These are phyloP conservation scores for Hecatera dysodea DNA, from an alignment of 2,888 invertebrate genomes.

Conservation along the genomic window DNA sequence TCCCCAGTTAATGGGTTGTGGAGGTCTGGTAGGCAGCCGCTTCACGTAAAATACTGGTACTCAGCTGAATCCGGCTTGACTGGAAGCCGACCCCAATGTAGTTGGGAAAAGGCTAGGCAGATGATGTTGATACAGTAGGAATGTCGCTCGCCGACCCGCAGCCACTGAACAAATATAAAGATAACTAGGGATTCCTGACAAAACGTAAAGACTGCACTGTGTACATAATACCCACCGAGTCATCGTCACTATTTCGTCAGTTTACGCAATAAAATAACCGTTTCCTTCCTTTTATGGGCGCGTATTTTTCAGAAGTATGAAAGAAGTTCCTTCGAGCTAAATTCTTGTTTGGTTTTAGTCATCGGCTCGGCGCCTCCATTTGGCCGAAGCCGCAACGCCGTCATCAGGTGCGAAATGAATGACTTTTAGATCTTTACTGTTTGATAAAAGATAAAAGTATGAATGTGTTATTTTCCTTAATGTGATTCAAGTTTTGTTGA, in stretches of 20 bases:
- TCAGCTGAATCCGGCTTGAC: no score
- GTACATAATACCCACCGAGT: slow-evolving; percentile 27
- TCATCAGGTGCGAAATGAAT: slow-evolving; percentile 53
- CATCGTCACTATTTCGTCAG: slow-evolving; percentile 32
- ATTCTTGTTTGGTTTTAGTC: slow-evolving; percentile 43
- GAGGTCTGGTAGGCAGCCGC: no score
- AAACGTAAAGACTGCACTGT: background rate
- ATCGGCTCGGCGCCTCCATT: slow-evolving; percentile 7
- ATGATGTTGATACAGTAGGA: slow-evolving; percentile 16
- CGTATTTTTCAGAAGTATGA: slow-evolving; percentile 29
- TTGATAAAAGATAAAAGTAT: slow-evolving; percentile 43
- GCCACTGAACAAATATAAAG: slow-evolving; percentile 32
- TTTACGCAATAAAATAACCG: slow-evolving; percentile 26
- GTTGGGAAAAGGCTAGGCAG: no score
- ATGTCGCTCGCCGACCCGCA: slow-evolving; percentile 37
- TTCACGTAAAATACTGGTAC: no score
- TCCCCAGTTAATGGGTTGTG: no score
- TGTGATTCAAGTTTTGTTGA: slow-evolving; percentile 27
- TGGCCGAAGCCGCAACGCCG: slow-evolving; percentile 30
- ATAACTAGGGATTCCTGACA: slow-evolving; percentile 38
- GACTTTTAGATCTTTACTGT: slow-evolving; percentile 45
- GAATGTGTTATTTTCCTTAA: slow-evolving; percentile 50
- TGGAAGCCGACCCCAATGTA: no score
- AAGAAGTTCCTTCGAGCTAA: slow-evolving; percentile 31
- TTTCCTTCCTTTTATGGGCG: background rate